Evolutionary conservation across 2,888 invertebrate genomes (phyloP), one percentile per base, ranked within the genome.

Genomic region (Protophormia terraenovae): DNA sequence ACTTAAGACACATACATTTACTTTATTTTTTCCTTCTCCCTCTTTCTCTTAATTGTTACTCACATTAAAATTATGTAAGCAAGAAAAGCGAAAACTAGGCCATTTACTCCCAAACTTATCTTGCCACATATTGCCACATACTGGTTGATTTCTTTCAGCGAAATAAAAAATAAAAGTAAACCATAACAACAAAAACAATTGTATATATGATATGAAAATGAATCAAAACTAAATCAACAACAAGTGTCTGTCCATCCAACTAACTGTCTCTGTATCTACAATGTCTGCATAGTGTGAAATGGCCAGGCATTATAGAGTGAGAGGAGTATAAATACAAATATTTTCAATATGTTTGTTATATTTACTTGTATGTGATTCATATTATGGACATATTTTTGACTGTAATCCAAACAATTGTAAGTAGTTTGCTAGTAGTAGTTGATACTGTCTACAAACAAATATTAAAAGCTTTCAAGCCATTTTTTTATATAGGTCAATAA

Each of bases 401-500:
- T 16, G 19, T 19, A 32, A 38, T 66, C 12, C 6, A 14, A 58
- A n/a, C 45, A 58, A 66, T 58, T 66, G 58, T 38, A 58, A 27
- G 55, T 22, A 47, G 55, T 73, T 24, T 22, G 5, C 38, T 3
- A 38, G 22, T 75, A 22, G 7, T 14, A 32, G 24, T 27, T 45
- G n/a, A 8, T 67, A 24, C 16, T 53, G 27, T 14, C 6, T 8
- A 38, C 3, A 55, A 45, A 16, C 19, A 79, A 32, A 64, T 66
- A 45, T 55, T 50, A 41, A 62, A 55, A 69, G 71, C 62, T 60
- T 60, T 50, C 55, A 35, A 81, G 55, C 38, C 60, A 73, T 69
- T 73, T 78, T 66, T 35, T 41, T 71, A 82, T 66, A 82, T 71
- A 75, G 75, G 64, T 60, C 85, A 79, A 85, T 82, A 85, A 79